phyloP scores from a whole-genome alignment of 2,888 invertebrate genomes.

The Saturnia japonica region DNA sequence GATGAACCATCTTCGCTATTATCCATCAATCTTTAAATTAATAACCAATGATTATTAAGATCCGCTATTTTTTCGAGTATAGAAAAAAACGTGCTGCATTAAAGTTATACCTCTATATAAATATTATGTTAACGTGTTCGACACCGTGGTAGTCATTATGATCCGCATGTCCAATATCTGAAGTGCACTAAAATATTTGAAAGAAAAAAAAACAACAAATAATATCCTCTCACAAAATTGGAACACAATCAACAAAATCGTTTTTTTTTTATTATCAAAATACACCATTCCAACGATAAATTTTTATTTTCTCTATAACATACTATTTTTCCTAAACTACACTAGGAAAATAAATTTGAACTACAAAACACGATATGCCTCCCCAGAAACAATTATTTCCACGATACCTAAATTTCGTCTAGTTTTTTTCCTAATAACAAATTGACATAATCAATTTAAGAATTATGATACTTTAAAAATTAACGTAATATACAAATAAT shows the following conservation, averaged over 20 bases:
- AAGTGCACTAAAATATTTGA: background rate
- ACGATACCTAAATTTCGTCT: background rate
- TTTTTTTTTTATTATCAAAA: background rate
- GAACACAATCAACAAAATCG: background rate
- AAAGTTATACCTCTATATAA: no score
- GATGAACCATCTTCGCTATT: background rate
- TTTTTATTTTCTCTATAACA: background rate
- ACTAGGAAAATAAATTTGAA: constrained; percentile 8
- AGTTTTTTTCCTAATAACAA: background rate
- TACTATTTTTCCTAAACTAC: constrained; percentile 3
- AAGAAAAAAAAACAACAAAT: background rate
- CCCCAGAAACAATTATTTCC: background rate
- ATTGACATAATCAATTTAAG: background rate
- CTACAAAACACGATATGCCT: background rate
- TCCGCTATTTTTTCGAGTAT: no score
- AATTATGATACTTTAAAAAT: background rate
- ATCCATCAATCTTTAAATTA: background rate
- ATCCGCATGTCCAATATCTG: no score
- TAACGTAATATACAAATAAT: background rate
- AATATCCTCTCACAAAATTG: background rate
- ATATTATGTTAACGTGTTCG: no score
- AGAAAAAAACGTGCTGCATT: no score
- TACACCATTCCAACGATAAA: background rate
- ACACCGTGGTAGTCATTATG: no score
- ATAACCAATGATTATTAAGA: background rate